Base-by-base conservation (phyloP, 2,113 vertebrate species). In the Malurus alboscapulatus region DNA sequence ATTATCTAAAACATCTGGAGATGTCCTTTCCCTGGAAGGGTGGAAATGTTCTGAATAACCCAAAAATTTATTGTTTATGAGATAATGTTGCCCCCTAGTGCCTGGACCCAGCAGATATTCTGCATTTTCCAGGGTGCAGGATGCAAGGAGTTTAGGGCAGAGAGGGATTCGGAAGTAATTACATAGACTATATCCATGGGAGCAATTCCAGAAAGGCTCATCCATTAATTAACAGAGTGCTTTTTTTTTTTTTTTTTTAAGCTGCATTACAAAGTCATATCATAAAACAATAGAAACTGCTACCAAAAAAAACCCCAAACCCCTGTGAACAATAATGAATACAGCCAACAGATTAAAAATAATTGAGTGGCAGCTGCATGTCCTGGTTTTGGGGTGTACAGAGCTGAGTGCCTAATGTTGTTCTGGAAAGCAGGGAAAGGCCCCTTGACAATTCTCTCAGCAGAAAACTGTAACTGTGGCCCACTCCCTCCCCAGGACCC, bases 21-120 rank as follows among this genome's bases (percentile, higher is more conserved):
- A 67, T 32, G 25, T 44, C 40, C 26, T 79, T 68, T 58, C 81
- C 36, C 62, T 51, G 4, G 4, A 47, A 53, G 36, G 18, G 32
- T 14, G 20, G 53, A 84, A 80, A 29, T 0, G 2, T 2, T 48
- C 32, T 22, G 10, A 67, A 54, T 6, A 76, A 75, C 5, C 2
- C 9, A 21, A 12, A 2, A 14, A 4, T 29, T 15, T 3, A 24
- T 14, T 45, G 40, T 85, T 73, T 51, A 29, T 71, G 75, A 59
- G 48, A 85, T 80, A 26, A 71, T 26, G 44, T 80, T 95, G 95
- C 96, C 93, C 68, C 13, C 93, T 95, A 88, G 94, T 74, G 94
- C 51, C 71, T 47, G n/a, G 67, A 89, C 3, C 12, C 38, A 34
- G 75, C 10, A 87, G 40, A 68, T 27, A 72, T 0, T 62, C 58